phyloP scores from a whole-genome alignment of 2,797 vertebrate species.

The Morus bassanus region DNA sequence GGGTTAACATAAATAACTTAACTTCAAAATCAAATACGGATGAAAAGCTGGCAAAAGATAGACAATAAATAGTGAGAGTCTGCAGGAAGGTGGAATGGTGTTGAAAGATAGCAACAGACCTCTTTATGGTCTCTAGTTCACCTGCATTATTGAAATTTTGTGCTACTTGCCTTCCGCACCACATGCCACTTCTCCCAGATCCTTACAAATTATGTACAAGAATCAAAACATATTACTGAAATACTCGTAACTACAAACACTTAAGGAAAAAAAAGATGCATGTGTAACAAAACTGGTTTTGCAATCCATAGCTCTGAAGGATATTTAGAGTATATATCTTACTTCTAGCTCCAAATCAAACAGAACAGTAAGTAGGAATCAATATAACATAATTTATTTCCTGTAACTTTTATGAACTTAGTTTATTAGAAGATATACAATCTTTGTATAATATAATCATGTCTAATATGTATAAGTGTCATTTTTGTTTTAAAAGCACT shows the following conservation, averaged over 20 bases:
- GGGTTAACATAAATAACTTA: not conserved
- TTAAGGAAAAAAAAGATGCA: not conserved
- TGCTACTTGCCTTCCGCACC: not conserved
- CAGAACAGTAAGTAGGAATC: not conserved
- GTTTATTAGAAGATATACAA: not conserved
- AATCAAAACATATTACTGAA: not conserved
- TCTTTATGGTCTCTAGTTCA: not conserved
- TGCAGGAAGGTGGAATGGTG: not conserved
- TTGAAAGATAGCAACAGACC: not conserved
- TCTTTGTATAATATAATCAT: not conserved
- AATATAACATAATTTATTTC: not conserved
- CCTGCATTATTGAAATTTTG: not conserved
- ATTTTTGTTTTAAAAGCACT: not conserved
- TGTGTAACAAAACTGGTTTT: not conserved
- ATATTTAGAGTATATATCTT: not conserved
- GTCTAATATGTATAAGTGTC: not conserved
- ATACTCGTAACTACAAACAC: not conserved
- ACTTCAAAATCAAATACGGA: not conserved
- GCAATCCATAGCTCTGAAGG: not conserved
- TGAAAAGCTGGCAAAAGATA: not conserved
- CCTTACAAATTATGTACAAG: not conserved
- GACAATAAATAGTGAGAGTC: not conserved
- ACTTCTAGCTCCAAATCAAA: not conserved
- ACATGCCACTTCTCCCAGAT: not conserved
- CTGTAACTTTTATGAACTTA: not conserved